These are phyloP conservation scores for Neoarius graeffei DNA, from an alignment of 2,113 vertebrate species.

Conservation along the genomic window DNA sequence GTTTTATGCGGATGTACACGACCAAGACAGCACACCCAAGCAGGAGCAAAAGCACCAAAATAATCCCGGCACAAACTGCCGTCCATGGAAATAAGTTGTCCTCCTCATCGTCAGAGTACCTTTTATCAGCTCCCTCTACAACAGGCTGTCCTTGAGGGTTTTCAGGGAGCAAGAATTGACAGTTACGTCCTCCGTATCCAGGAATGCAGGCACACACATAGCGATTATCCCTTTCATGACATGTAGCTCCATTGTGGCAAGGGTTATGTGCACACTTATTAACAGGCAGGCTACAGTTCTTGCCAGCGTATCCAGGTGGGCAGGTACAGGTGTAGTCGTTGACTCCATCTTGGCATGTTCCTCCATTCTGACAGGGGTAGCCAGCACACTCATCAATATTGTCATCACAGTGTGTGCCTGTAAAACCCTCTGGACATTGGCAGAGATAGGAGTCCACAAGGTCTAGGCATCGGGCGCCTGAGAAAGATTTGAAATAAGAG, in stretches of 20 bases:
- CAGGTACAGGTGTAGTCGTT: conserved; percentile 89
- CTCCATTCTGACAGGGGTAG: conserved; percentile 89
- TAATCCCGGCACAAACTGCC: conserved; percentile 85
- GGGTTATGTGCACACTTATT: conserved; percentile 89
- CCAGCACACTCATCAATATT: conserved; percentile 82
- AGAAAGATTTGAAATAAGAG: conserved; percentile 39
- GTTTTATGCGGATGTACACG: conserved; percentile 84
- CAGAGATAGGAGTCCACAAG: conserved; percentile 91
- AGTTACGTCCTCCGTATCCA: conserved; percentile 91
- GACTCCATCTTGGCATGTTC: conserved; percentile 87
- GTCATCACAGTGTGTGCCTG: conserved; percentile 85
- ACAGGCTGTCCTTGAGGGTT: conserved; percentile 70
- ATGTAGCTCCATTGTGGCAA: conserved; percentile 96
- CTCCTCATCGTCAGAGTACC: conserved; percentile 73
- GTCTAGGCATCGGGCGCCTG: conserved; percentile 90
- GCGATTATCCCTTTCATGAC: conserved; percentile 86
- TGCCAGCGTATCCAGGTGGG: conserved; percentile 89
- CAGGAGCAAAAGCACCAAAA: conserved; percentile 88
- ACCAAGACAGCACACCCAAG: conserved; percentile 85
- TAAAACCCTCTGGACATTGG: conserved; percentile 89
- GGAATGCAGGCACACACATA: conserved; percentile 90
- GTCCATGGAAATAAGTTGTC: conserved; percentile 84
- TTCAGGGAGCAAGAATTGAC: conserved; percentile 91
- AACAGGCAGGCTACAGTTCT: conserved; percentile 88
- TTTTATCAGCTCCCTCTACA: conserved; percentile 79